Evolutionary conservation across 2,888 invertebrate species (phyloP).

Genomic region (Hypena proboscidalis): DNA sequence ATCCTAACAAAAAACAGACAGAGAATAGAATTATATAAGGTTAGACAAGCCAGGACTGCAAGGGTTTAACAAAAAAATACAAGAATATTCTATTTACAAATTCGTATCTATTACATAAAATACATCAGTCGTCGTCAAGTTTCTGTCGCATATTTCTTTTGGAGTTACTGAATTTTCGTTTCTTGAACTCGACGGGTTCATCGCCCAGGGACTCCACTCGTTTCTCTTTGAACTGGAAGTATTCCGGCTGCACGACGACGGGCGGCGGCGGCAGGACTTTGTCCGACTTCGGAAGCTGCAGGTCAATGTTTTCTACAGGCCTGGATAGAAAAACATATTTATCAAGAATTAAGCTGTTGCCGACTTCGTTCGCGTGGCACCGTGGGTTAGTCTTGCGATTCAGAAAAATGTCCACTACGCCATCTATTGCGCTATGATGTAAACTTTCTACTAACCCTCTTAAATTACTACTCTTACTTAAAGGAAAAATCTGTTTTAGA

Average conservation of each 20-base stretch:
- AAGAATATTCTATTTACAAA: constrained; percentile 29
- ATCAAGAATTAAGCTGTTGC: neutral
- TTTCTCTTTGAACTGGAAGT: constrained; percentile 86
- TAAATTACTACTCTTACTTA: too few relatives aligned
- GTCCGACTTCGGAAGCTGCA: constrained; percentile 88
- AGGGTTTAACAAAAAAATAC: neutral
- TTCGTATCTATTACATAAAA: constrained; percentile 2
- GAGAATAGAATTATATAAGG: neutral
- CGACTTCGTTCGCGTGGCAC: too few relatives aligned
- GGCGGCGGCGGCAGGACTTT: constrained; percentile 71
- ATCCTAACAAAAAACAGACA: too few relatives aligned
- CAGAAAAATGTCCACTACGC: too few relatives aligned
- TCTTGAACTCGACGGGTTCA: constrained; percentile 87
- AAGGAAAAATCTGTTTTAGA: too few relatives aligned
- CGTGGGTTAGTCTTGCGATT: too few relatives aligned
- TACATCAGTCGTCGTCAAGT: constrained; percentile 84
- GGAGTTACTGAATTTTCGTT: constrained; percentile 86
- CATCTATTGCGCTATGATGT: too few relatives aligned
- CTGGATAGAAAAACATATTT: constrained; percentile 58
- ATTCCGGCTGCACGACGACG: constrained; percentile 76
- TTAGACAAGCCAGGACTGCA: neutral
- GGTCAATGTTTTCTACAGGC: constrained; percentile 84
- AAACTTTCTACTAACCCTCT: too few relatives aligned
- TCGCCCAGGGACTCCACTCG: constrained; percentile 82
- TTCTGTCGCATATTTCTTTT: constrained; percentile 88